A percentile compares a stretch with the other conserved stretches of the same genome.
phyloP scores from a whole-genome alignment of 2,797 vertebrate genomes.

The Geotria australis region DNA sequence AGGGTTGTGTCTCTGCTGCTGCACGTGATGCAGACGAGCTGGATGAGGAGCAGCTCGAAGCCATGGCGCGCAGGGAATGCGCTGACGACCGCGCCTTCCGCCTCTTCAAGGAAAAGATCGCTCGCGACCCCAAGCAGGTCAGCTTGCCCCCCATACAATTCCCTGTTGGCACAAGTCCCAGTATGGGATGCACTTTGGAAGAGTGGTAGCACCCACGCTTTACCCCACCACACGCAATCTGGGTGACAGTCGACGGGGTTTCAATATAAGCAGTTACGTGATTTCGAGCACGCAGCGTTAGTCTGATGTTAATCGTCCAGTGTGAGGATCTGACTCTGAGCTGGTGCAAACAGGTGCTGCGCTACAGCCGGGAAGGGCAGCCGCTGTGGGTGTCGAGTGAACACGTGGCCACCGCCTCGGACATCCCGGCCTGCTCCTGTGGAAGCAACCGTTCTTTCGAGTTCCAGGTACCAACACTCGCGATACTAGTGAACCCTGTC shows the following conservation, averaged over 20 bases:
- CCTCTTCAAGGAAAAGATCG: conserved; percentile 34
- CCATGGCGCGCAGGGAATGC: conserved; percentile 58
- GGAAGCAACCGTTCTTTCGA: conserved; percentile 59
- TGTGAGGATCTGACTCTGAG: too few relatives aligned
- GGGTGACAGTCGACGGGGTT: too few relatives aligned
- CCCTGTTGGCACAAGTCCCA: background rate
- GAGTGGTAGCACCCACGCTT: too few relatives aligned
- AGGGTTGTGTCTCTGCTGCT: too few relatives aligned
- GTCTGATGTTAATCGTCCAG: too few relatives aligned
- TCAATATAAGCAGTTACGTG: too few relatives aligned
- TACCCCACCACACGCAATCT: too few relatives aligned
- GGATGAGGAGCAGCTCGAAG: conserved; percentile 20
- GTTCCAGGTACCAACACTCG: conserved; percentile 38
- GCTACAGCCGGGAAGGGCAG: conserved; percentile 39
- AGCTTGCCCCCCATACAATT: background rate
- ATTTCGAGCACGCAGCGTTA: too few relatives aligned
- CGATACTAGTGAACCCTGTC: too few relatives aligned
- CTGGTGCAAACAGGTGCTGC: conserved; percentile 28
- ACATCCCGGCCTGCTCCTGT: conserved; percentile 47
- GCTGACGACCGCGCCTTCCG: conserved; percentile 38
- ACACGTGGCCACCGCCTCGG: conserved; percentile 27
- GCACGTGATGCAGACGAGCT: background rate
- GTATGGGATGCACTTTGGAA: too few relatives aligned
- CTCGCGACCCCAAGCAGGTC: conserved; percentile 61
- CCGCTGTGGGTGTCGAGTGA: conserved; percentile 60